Conservation (phyloP, 2,797 vertebrate genomes). For the Rhinella marina region DNA sequence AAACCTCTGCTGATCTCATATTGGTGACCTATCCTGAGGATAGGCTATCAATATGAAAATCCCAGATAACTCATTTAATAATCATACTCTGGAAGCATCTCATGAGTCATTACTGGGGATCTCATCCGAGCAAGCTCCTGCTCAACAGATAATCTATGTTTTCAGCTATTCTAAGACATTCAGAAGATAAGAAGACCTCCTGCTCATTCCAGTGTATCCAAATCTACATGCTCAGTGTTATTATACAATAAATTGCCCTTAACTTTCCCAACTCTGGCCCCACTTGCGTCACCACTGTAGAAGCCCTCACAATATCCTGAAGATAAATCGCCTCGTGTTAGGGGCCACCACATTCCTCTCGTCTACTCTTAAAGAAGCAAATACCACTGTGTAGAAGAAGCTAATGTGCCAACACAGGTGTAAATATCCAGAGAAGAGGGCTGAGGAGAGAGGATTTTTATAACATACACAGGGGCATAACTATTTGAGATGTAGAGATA, state of each 20-base stretch:
- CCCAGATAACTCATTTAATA: too few species aligned
- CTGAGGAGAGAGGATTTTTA: too few species aligned
- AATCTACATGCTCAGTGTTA: neutral
- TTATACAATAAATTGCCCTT: conserved; percentile 12
- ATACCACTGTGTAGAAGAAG: neutral
- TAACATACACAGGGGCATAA: neutral
- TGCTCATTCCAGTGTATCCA: neutral
- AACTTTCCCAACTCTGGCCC: conserved; percentile 30
- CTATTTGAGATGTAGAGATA: neutral
- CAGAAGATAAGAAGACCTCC: neutral
- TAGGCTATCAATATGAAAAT: too few species aligned
- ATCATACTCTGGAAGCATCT: neutral
- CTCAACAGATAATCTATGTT: neutral
- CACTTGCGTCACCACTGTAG: conserved; percentile 45
- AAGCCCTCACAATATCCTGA: conserved; percentile 44
- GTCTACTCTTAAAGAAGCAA: conserved; percentile 49
- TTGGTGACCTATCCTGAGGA: too few species aligned
- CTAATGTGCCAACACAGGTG: too few species aligned
- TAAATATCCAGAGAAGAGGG: neutral
- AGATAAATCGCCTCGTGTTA: conserved; percentile 45
- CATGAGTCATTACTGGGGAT: neutral
- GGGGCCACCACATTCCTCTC: conserved; percentile 37
- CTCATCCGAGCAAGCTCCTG: neutral
- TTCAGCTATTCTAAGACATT: neutral
- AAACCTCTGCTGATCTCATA: too few species aligned